phyloP scores from a whole-genome alignment of 1,140 invertebrate species.

The Gyrodactylus salaris region DNA sequence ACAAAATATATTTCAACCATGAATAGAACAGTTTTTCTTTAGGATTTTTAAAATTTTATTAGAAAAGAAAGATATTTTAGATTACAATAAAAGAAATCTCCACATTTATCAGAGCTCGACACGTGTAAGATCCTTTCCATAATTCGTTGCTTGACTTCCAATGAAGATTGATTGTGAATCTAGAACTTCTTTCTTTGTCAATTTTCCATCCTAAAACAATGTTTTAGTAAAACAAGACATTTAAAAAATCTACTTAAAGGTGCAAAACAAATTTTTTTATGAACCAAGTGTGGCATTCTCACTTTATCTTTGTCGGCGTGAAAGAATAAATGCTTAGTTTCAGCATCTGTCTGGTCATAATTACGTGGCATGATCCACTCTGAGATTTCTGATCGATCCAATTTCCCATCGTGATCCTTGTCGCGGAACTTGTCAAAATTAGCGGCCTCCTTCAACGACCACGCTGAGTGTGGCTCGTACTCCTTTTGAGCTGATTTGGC shows the following conservation, averaged over 20 bases:
- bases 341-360: conserved; percentile 76
- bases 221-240: background rate
- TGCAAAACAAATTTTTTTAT: background rate
- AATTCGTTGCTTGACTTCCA: conserved; percentile 86
- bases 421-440: conserved; percentile 43
- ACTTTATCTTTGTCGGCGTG: conserved; percentile 53
- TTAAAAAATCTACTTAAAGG: background rate
- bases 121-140: conserved; percentile 74
- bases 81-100: too few species aligned
- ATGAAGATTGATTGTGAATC: conserved; percentile 88
- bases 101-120: too few species aligned
- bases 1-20: too few species aligned
- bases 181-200: conserved; percentile 62
- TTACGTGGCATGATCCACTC: conserved; percentile 77
- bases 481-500: background rate
- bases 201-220: conserved; percentile 21
- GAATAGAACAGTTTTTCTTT: too few species aligned
- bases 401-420: conserved; percentile 48
- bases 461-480: conserved; percentile 50
- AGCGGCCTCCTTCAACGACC: conserved; percentile 66
- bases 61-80: too few species aligned
- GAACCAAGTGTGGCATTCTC: conserved; percentile 4
- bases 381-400: conserved; percentile 45
- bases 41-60: too few species aligned
- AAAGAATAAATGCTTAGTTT: conserved; percentile 68